Evolutionary conservation across 2,113 vertebrate species (phyloP), one percentile per base, ranked within the genome.

Genomic region (Picathartes gymnocephalus): DNA sequence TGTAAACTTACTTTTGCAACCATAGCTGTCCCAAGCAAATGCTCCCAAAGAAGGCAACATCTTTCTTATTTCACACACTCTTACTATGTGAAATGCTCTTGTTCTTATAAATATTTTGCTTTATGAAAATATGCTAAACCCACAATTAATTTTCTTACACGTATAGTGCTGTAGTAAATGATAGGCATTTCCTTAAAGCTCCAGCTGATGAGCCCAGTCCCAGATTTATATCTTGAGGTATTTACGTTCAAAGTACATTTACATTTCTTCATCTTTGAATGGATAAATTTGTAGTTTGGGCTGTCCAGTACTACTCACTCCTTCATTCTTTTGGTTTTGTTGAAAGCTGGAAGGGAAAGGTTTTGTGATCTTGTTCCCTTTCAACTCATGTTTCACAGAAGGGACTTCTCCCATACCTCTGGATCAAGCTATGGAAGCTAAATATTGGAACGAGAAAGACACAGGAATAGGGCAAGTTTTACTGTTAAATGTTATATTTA

Each of bases 401-500:
- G 14, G 35, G 17, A 56, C 33, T 18, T 45, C 39, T 69, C 18
- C 22, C 37, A 35, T 11, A 11, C 12, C 16, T 78, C 13, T 73
- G 65, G 25, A 47, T 73, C 23, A 37, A 47, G 48, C 23, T 15
- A 20, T 31, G 27, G 54, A 58, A 83, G 7, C 27, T 64, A 60
- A 79, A 33, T 40, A 70, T 2, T 47, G 51, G 24, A 83, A 66
- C 78, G 15, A 42, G 25, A 86, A 72, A 40, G 31, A 39, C 30
- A 40, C 0, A 62, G 33, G 15, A 81, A 66, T 15, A 18, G 7
- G 33, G 0, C 5, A 50, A 0, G 0, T 85, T 78, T 71, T 62
- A 33, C 42, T 47, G 5, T 50, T 51, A 58, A 45, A 19, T 35
- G 4, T 24, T 90, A 58, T 60, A 31, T 60, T 76, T 73, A 37